Percentiles rank a stretch among this genome's conserved stretches.
Evolutionary conservation across 2,888 invertebrate species (phyloP).

Genomic region (Lutraria lutraria): DNA sequence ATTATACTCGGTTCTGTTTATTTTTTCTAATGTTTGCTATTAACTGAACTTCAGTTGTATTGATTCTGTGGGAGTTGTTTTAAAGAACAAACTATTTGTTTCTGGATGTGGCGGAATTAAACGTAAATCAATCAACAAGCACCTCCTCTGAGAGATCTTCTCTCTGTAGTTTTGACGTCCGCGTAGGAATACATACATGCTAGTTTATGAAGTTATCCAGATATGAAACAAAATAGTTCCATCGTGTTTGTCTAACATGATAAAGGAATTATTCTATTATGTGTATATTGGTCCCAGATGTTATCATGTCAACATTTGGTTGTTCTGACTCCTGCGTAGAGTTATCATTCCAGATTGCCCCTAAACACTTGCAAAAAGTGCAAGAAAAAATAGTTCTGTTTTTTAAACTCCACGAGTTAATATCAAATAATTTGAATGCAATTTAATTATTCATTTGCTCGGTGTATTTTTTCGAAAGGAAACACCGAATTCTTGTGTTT

Average conservation of each 20-base stretch:
- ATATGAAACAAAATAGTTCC: neutral
- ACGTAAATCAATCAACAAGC: neutral
- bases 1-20: neutral
- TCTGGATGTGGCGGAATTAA: neutral
- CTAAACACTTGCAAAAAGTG: too few species aligned
- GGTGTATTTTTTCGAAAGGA: neutral
- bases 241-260: neutral
- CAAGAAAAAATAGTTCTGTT: too few species aligned
- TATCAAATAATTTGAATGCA: neutral
- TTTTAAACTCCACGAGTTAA: too few species aligned
- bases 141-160: neutral
- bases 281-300: too few species aligned
- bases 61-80: neutral
- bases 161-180: neutral
- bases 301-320: too few species aligned
- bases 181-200: slow-evolving; percentile 1
- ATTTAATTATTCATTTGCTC: neutral
- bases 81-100: slow-evolving; percentile 1
- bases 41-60: neutral
- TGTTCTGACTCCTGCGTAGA: too few species aligned
- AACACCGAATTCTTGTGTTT: neutral
- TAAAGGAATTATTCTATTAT: too few species aligned
- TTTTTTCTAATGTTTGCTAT: neutral
- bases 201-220: neutral
- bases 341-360: too few species aligned